Evolutionary conservation across 2,113 vertebrate genomes (phyloP), one percentile per base, ranked within the genome.

Genomic region (Catharus bicknelli): DNA sequence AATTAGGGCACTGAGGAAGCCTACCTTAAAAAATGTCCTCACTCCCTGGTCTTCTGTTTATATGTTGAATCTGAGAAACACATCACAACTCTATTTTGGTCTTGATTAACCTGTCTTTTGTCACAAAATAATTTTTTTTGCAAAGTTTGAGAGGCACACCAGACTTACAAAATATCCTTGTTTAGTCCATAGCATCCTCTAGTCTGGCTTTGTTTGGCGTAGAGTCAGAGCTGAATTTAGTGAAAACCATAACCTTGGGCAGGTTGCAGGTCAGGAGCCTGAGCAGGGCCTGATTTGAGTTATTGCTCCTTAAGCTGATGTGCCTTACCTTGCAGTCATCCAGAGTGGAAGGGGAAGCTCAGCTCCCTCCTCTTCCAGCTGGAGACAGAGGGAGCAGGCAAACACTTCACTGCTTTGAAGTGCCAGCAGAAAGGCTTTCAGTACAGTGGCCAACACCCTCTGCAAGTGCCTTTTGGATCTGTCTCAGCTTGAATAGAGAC

Each of bases 381-480:
- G 57, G 32, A 91, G 95, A 63, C 0, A 22, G 54, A 75, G 66
- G 58, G 40, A 93, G 86, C 48, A 57, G 57, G 80, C 73, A 95
- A 95, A 94, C 88, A 95, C 92, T 88, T 83, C 68, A 63, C 13
- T n/a, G 73, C 83, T 68, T 82, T 90, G 57, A 86, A 92, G 92
- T 81, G 50, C 83, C 80, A 93, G 67, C 85, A 88, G 83, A 88
- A 95, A 90, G 20, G 82, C 72, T 90, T 80, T 93, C 20, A 22
- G 90, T 67, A 69, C 48, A 4, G 7, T 51, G 88, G 92, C 86
- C 86, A 86, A 88, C 80, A 88, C 94, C 88, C 64, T 81, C 69
- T 53, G 72, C 88, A 88, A 95, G 95, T 48, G 64, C 77, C 66
- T 90, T 87, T 61, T 84, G 73, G 73, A 64, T 93, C 50, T 84